These are phyloP conservation scores for Alca torda DNA, from an alignment of 2,797 vertebrate species.

Conservation along the genomic window DNA sequence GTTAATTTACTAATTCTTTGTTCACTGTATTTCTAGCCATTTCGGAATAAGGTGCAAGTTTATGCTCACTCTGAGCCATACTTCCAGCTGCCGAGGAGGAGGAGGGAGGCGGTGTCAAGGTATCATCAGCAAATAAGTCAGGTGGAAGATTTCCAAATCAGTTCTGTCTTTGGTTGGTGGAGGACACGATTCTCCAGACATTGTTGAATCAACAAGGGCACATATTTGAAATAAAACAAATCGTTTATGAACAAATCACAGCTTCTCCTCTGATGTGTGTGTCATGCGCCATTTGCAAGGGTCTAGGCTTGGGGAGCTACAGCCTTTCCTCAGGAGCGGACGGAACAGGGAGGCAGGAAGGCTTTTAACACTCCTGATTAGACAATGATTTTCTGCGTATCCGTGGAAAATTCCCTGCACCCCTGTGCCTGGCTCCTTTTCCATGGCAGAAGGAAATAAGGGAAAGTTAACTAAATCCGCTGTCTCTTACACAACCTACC, in stretches of 20 bases:
- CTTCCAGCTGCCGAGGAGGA: constrained; percentile 31
- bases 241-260: constrained; percentile 63
- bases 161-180: constrained; percentile 65
- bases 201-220: constrained; percentile 74
- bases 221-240: constrained; percentile 77
- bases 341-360: neutral
- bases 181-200: constrained; percentile 61
- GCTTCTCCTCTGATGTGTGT: neutral
- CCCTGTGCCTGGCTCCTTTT: neutral
- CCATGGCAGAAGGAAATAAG: neutral
- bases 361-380: neutral
- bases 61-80: constrained; percentile 38
- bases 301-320: neutral
- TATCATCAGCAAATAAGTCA: constrained; percentile 36
- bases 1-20: constrained; percentile 68
- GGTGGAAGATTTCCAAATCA: constrained; percentile 49
- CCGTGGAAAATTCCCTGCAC: neutral
- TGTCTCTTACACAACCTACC: neutral
- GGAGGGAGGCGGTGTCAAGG: neutral
- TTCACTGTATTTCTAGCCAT: constrained; percentile 62
- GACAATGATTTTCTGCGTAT: fast-evolving
- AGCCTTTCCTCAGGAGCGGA: neutral
- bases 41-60: constrained; percentile 51
- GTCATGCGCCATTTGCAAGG: neutral
- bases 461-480: neutral